These are phyloP conservation scores for Saguinus imperator DNA, from an alignment of 2,113 vertebrate species.

Conservation along the genomic window DNA sequence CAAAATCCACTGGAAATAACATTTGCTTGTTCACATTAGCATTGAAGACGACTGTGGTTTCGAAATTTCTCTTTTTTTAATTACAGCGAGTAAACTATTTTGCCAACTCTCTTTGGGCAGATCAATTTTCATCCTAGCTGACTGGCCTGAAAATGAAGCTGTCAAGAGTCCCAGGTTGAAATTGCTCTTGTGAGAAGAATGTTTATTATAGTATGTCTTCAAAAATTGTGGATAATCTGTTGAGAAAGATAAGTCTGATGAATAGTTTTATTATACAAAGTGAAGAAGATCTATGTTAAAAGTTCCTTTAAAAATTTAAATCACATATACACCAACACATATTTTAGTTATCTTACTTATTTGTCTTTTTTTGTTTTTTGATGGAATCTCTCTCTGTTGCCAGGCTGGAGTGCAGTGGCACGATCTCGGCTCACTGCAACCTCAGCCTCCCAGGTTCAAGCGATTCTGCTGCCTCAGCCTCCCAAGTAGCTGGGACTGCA, in stretches of 20 bases:
- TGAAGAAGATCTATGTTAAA: not conserved
- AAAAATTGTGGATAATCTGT: conserved; percentile 28
- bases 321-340: not conserved
- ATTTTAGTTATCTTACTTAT: not conserved
- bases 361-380: not conserved
- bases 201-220: conserved; percentile 64
- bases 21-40: conserved; percentile 77
- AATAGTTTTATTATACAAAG: not conserved
- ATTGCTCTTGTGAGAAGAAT: conserved; percentile 69
- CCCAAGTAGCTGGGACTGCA: no score
- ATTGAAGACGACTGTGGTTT: conserved; percentile 79
- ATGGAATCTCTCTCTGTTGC: no score
- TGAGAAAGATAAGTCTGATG: conserved; percentile 51
- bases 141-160: conserved; percentile 75
- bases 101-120: conserved; percentile 75
- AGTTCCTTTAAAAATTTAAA: conserved; percentile 1
- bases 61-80: conserved; percentile 80
- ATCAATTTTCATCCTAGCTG: conserved; percentile 76
- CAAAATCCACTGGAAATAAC: conserved; percentile 74
- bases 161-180: conserved; percentile 70
- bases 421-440: no score
- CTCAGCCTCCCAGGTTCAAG: no score
- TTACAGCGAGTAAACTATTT: conserved; percentile 79
- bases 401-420: no score
- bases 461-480: no score